phyloP scores from a whole-genome alignment of 1,140 invertebrate genomes.

The Drosophila setifemur region DNA sequence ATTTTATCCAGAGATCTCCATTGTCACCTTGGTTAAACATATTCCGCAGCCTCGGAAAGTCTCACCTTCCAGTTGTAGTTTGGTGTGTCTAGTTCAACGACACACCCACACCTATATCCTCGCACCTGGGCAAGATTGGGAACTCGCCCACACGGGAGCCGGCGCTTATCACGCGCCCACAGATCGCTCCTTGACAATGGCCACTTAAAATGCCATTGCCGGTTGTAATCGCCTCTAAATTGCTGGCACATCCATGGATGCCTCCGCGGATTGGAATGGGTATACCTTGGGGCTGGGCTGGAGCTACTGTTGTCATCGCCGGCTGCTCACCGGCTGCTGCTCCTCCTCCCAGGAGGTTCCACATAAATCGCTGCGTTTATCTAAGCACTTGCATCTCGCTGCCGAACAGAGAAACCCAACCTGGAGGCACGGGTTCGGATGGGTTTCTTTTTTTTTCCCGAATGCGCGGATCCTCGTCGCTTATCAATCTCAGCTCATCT shows the following conservation, averaged over 20 bases:
- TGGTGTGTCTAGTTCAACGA: conserved; percentile 9
- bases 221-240: conserved; percentile 77
- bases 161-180: conserved; percentile 48
- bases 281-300: background rate
- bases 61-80: no score
- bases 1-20: no score
- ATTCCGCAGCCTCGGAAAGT: no score
- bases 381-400: conserved; percentile 63
- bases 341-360: conserved; percentile 36
- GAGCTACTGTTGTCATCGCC: conserved; percentile 61
- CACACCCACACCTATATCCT: conserved; percentile 22
- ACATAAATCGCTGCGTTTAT: conserved; percentile 74
- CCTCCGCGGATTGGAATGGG: background rate
- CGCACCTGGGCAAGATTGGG: background rate
- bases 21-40: no score
- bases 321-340: background rate
- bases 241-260: conserved; percentile 47
- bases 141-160: conserved; percentile 64
- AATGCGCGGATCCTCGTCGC: conserved; percentile 32
- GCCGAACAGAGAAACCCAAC: conserved; percentile 26
- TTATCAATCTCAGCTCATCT: conserved; percentile 77
- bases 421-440: conserved; percentile 29
- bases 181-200: conserved; percentile 74
- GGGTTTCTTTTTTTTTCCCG: background rate
- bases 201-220: conserved; percentile 78